phyloP scores from a whole-genome alignment of 2,888 invertebrate genomes.

The Lithophane ornitopus region DNA sequence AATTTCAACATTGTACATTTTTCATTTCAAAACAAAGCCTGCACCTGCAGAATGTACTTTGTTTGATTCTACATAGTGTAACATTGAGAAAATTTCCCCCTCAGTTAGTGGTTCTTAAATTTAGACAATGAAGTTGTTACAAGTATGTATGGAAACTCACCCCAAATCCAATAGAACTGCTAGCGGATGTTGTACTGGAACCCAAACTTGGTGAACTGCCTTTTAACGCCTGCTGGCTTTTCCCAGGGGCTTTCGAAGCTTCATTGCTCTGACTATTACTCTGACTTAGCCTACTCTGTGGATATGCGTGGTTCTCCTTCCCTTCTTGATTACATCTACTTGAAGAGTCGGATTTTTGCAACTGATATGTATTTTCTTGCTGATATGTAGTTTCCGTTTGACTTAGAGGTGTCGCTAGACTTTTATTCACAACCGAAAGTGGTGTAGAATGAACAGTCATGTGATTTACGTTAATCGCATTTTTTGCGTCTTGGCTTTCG shows the following conservation, averaged over 20 bases:
- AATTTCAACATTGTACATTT: neutral
- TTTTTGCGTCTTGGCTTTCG: constrained; percentile 82
- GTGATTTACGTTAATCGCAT: constrained; percentile 86
- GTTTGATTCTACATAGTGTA: neutral
- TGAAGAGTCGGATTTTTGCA: constrained; percentile 89
- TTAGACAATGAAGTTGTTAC: neutral
- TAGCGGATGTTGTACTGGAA: constrained; percentile 78
- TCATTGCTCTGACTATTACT: constrained; percentile 83
- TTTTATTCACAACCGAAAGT: constrained; percentile 91
- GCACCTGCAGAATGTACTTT: neutral
- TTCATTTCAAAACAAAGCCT: neutral
- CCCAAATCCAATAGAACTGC: constrained; percentile 88
- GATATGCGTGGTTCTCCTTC: constrained; percentile 90
- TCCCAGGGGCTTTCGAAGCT: constrained; percentile 78
- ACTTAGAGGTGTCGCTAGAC: constrained; percentile 92
- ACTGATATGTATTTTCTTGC: constrained; percentile 88
- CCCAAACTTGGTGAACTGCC: constrained; percentile 86
- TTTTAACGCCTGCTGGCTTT: constrained; percentile 80
- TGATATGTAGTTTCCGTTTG: constrained; percentile 90
- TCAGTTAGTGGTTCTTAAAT: constrained; percentile 3
- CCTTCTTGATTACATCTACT: constrained; percentile 89
- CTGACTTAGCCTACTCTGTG: constrained; percentile 88
- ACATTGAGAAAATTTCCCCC: neutral
- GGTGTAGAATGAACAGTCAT: constrained; percentile 90
- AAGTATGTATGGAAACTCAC: constrained; percentile 74